Percentiles rank a stretch among this genome's conserved stretches.
Evolutionary conservation across 2,888 invertebrate genomes (phyloP).

Genomic region (Allygus modestus): DNA sequence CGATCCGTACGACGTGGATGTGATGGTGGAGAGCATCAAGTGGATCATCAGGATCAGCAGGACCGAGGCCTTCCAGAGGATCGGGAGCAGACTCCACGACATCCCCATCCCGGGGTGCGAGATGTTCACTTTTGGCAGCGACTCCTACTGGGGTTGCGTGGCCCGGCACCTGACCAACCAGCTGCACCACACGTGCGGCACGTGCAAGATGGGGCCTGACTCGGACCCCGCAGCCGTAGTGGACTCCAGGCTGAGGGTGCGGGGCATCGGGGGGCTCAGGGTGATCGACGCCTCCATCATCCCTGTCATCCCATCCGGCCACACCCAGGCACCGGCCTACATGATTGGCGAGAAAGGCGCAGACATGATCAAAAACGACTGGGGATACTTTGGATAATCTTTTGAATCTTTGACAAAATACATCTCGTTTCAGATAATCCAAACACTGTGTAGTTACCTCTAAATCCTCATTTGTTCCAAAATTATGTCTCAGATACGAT

Average conservation of each 20-base stretch:
- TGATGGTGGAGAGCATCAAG: constrained; percentile 81
- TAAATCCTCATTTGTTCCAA: too few relatives aligned
- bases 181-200: constrained; percentile 80
- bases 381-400: constrained; percentile 62
- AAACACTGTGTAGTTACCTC: too few relatives aligned
- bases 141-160: constrained; percentile 86
- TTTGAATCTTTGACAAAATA: too few relatives aligned
- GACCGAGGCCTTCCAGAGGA: constrained; percentile 77
- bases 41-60: constrained; percentile 78
- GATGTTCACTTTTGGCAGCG: constrained; percentile 78
- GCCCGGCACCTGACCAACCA: constrained; percentile 84
- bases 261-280: constrained; percentile 75
- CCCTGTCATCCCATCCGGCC: constrained; percentile 77
- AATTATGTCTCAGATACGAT: too few relatives aligned
- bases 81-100: constrained; percentile 77
- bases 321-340: constrained; percentile 78
- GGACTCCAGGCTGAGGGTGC: constrained; percentile 73
- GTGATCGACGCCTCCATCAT: constrained; percentile 79
- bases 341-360: constrained; percentile 80
- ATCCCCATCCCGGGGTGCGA: constrained; percentile 84
- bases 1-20: constrained; percentile 80
- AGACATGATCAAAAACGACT: constrained; percentile 74
- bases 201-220: constrained; percentile 71
- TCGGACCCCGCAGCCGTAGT: constrained; percentile 70
- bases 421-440: too few relatives aligned